A percentile compares a stretch with the other conserved stretches of the same genome.
phyloP scores from a whole-genome alignment of 2,888 invertebrate species.

The Ochropleura plecta region DNA sequence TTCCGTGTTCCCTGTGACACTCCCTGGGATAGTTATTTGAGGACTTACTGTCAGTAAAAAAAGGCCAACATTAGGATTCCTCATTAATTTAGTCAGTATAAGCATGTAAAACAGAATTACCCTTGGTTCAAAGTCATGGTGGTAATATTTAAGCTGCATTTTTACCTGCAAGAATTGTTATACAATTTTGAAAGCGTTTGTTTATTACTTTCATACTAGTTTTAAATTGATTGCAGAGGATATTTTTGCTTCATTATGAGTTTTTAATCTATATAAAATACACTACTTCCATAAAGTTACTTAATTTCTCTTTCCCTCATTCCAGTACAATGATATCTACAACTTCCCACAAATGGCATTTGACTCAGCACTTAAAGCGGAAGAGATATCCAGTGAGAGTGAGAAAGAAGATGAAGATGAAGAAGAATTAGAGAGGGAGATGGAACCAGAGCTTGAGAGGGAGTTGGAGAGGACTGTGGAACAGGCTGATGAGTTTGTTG shows the following conservation, averaged over 20 bases:
- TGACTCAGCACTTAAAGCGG: slow-evolving; percentile 97
- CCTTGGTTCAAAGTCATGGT: too few relatives aligned
- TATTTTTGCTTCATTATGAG: not conserved
- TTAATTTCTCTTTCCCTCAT: slow-evolving; percentile 60
- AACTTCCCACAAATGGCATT: slow-evolving; percentile 99
- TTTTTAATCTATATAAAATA: not conserved
- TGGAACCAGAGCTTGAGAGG: slow-evolving; percentile 92
- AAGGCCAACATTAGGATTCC: not conserved
- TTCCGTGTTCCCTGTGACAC: too few relatives aligned
- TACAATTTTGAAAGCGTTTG: too few relatives aligned
- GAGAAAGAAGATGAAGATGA: slow-evolving; percentile 92
- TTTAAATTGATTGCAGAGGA: too few relatives aligned
- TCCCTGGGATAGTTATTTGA: too few relatives aligned
- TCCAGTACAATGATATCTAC: slow-evolving; percentile 98
- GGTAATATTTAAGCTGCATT: too few relatives aligned
- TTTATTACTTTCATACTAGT: too few relatives aligned
- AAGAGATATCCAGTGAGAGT: slow-evolving; percentile 94
- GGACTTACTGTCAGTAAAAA: too few relatives aligned
- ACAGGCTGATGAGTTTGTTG: slow-evolving; percentile 92
- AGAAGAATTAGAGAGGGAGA: slow-evolving; percentile 89
- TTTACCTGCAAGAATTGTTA: not conserved
- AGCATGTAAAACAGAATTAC: not conserved
- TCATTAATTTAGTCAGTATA: not conserved
- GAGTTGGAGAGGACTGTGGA: slow-evolving; percentile 92
- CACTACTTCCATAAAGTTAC: too few relatives aligned